These are phyloP conservation scores for roundworm (Caenorhabditis elegans) DNA, from an alignment of 1,140 invertebrate species.

Conservation along the genomic window DNA sequence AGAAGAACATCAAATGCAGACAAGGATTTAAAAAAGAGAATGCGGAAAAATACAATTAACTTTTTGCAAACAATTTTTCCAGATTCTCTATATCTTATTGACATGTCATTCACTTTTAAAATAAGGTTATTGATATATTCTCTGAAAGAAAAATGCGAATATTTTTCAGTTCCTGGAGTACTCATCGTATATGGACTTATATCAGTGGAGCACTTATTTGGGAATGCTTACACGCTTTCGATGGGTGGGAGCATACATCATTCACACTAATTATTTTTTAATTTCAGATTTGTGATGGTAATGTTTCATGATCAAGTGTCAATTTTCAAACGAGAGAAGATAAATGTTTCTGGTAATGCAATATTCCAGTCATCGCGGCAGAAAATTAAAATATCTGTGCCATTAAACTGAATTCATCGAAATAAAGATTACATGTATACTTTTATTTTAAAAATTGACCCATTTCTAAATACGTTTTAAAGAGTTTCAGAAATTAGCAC, in stretches of 20 bases:
- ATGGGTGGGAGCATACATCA: background rate
- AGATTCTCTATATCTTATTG: background rate
- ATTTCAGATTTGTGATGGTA: background rate
- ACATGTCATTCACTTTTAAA: background rate
- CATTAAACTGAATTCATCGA: too few relatives aligned
- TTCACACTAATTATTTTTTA: background rate
- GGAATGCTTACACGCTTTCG: background rate
- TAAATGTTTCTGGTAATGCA: too few relatives aligned
- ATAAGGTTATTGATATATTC: background rate
- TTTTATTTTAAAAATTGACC: too few relatives aligned
- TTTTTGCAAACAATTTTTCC: background rate
- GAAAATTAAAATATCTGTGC: too few relatives aligned
- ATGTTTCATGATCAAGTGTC: background rate
- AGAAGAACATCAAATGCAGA: background rate
- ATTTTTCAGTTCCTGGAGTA: background rate
- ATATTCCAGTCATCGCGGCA: too few relatives aligned
- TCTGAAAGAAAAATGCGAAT: background rate
- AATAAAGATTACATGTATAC: too few relatives aligned
- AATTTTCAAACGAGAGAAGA: too few relatives aligned
- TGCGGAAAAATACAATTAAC: background rate
- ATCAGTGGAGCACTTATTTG: background rate
- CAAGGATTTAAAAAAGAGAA: background rate
- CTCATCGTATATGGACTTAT: background rate
- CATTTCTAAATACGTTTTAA: too few relatives aligned
- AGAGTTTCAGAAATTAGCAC: too few relatives aligned